Conservation (phyloP, 2,113 vertebrate species). For the Choloepus hoffmanni region DNA sequence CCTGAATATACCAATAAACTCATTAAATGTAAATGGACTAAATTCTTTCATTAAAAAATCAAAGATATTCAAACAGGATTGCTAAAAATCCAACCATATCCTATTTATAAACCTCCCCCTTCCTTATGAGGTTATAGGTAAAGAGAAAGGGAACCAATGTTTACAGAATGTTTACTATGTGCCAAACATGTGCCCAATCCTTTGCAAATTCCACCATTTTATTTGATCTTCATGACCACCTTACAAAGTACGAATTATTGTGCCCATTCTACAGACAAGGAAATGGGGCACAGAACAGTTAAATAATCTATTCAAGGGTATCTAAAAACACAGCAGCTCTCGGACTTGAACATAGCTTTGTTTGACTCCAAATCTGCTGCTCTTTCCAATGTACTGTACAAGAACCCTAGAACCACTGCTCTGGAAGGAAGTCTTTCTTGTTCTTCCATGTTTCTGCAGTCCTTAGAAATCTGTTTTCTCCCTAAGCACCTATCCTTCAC, state of each 20-base stretch:
- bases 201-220: constrained; percentile 38
- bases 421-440: neutral
- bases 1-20: neutral
- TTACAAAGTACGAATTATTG: neutral
- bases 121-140: constrained; percentile 25
- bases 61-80: constrained; percentile 13
- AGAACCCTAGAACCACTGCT: neutral
- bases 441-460: neutral
- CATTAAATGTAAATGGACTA: constrained; percentile 18
- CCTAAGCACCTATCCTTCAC: neutral
- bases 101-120: constrained; percentile 26
- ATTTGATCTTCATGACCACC: constrained; percentile 15
- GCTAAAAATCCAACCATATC: constrained; percentile 16
- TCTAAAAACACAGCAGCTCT: constrained; percentile 12
- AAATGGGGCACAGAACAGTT: neutral
- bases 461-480: neutral
- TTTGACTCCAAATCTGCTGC: neutral
- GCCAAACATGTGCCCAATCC: neutral
- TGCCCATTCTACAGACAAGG: neutral
- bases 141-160: neutral
- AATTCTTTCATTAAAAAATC: constrained; percentile 37
- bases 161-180: neutral
- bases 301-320: neutral
- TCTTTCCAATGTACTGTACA: neutral
- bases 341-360: neutral